These are phyloP conservation scores for Amazona vittata DNA, from an alignment of 2,113 vertebrate species.

Conservation along the genomic window DNA sequence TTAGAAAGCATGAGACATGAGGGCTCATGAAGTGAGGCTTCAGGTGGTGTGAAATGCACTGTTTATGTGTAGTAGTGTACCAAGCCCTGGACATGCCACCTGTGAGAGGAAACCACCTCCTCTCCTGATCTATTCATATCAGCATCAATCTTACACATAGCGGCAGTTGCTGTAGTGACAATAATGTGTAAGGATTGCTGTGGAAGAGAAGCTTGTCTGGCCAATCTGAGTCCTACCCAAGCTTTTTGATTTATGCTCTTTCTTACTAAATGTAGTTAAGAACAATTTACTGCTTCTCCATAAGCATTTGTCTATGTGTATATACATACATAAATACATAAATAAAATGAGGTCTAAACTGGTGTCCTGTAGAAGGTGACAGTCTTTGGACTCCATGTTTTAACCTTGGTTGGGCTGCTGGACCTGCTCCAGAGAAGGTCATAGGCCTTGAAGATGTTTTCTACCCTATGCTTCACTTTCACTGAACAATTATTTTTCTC, in stretches of 20 bases:
- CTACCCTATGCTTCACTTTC: neutral
- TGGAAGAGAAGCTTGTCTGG: neutral
- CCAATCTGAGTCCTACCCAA: neutral
- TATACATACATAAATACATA: neutral
- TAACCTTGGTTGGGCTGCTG: neutral
- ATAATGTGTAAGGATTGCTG: neutral
- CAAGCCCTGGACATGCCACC: rapidly evolving
- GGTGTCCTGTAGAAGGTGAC: neutral
- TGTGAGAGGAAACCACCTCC: rapidly evolving
- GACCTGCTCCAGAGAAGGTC: no score
- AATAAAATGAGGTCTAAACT: neutral
- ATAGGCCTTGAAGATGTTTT: neutral
- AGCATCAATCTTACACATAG: no score
- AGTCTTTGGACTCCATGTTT: neutral
- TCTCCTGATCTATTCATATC: neutral
- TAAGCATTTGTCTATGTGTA: neutral
- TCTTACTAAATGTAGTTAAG: neutral
- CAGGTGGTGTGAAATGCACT: neutral
- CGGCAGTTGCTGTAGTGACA: neutral
- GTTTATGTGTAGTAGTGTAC: rapidly evolving
- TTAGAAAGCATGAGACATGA: neutral
- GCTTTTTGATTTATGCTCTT: neutral
- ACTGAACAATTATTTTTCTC: neutral
- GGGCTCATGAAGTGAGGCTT: neutral
- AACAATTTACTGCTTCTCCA: neutral